Conservation (phyloP, 2,113 vertebrate species). For the Baryphthengus martii region DNA sequence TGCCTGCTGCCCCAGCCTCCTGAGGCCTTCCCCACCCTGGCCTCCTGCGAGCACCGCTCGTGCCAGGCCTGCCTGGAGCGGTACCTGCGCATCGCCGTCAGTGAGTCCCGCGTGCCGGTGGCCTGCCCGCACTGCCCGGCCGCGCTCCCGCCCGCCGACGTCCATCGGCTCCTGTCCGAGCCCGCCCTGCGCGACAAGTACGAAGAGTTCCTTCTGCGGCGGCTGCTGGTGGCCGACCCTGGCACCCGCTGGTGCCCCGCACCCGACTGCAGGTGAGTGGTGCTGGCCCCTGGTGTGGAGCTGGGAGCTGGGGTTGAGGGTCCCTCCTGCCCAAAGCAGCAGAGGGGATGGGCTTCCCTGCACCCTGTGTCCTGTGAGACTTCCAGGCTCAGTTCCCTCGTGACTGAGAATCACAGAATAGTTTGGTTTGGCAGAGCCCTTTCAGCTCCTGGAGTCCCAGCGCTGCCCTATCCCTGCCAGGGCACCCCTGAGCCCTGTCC, state of each 20-base stretch:
- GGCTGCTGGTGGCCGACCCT: constrained; percentile 79
- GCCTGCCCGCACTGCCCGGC: constrained; percentile 83
- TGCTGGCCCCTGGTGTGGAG: not conserved
- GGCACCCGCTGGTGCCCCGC: constrained; percentile 86
- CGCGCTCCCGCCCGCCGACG: constrained; percentile 63
- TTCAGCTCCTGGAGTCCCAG: not conserved
- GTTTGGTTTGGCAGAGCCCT: too few species aligned
- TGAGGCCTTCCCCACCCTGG: constrained; percentile 76
- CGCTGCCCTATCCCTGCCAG: not conserved
- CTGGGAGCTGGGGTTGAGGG: too few species aligned
- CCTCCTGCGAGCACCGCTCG: constrained; percentile 77
- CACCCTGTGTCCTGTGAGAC: too few species aligned
- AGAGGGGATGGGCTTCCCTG: too few species aligned
- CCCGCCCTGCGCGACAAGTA: constrained; percentile 78
- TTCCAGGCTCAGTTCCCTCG: too few species aligned
- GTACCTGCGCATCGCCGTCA: constrained; percentile 79
- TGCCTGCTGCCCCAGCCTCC: constrained; percentile 85
- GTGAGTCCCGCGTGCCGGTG: constrained; percentile 80
- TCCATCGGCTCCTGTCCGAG: constrained; percentile 79
- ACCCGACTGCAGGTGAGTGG: constrained; percentile 81
- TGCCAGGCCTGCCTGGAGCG: constrained; percentile 80
- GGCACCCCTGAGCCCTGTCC: not conserved
- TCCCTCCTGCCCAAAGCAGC: too few species aligned
- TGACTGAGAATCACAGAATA: too few species aligned
- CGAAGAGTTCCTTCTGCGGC: constrained; percentile 81